These are phyloP conservation scores for Nycticorax nycticorax DNA, from an alignment of 2,113 vertebrate genomes.

Conservation along the genomic window DNA sequence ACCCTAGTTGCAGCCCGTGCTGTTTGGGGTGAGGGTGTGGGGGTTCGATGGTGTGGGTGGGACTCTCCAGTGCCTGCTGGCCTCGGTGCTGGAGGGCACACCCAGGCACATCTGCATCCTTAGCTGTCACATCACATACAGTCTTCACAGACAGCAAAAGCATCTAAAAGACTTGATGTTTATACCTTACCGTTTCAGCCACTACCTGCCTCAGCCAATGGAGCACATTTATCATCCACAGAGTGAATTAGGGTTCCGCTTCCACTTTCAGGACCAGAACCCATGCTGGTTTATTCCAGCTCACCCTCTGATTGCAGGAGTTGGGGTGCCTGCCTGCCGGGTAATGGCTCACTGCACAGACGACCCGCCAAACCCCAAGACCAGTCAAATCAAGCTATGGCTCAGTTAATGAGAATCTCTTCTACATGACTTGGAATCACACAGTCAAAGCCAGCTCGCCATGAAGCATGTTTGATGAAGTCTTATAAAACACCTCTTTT, in stretches of 20 bases:
- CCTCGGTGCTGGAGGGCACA: neutral
- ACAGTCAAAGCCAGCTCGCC: neutral
- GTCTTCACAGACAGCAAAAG: neutral
- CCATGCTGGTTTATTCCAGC: neutral
- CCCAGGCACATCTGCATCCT: neutral
- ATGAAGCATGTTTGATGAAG: neutral
- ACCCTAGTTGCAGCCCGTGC: neutral
- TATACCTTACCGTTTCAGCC: neutral
- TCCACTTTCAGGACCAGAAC: neutral
- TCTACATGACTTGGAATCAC: neutral
- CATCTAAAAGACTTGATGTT: neutral
- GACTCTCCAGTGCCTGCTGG: neutral
- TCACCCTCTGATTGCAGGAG: accelerated
- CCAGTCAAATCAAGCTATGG: neutral
- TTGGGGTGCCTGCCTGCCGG: neutral
- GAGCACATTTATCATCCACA: neutral
- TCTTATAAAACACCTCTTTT: neutral
- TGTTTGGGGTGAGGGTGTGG: neutral
- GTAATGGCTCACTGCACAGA: neutral
- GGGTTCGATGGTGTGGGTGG: neutral
- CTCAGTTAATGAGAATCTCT: neutral
- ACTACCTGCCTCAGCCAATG: neutral
- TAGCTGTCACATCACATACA: neutral
- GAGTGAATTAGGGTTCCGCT: neutral
- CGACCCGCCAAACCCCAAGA: accelerated